These are phyloP conservation scores for Cherax destructor DNA, from an alignment of 1,140 invertebrate genomes.

Conservation along the genomic window DNA sequence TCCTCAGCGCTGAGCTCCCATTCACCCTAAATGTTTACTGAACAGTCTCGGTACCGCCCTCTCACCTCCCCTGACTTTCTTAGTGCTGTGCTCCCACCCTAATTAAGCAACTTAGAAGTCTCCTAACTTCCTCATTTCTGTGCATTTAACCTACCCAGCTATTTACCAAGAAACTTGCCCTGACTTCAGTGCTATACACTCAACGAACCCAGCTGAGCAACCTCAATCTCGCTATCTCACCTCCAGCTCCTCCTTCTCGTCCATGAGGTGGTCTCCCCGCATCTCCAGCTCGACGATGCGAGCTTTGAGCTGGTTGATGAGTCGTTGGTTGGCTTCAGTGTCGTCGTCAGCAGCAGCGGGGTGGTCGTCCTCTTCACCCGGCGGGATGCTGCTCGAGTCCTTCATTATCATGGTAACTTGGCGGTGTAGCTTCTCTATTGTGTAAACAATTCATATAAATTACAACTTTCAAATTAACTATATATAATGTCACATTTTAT, in stretches of 20 bases:
- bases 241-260: constrained; percentile 58
- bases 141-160: no score
- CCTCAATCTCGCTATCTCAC: background rate
- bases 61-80: no score
- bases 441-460: background rate
- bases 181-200: background rate
- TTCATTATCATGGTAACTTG: constrained; percentile 66
- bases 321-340: constrained; percentile 51
- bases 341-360: background rate
- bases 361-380: constrained; percentile 4
- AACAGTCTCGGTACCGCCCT: no score
- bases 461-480: no score
- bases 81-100: no score
- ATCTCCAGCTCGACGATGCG: constrained; percentile 57
- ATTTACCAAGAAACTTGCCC: no score
- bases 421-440: constrained; percentile 55
- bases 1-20: no score
- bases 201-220: background rate
- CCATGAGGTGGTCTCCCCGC: constrained; percentile 45
- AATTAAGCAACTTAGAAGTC: no score
- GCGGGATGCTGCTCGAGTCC: constrained; percentile 14
- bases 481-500: no score
- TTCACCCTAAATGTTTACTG: no score
- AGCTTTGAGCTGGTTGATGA: constrained; percentile 50
- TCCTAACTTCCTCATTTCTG: no score